Conservation (phyloP, 1,140 invertebrate species). For the Polypedilum vanderplanki region DNA sequence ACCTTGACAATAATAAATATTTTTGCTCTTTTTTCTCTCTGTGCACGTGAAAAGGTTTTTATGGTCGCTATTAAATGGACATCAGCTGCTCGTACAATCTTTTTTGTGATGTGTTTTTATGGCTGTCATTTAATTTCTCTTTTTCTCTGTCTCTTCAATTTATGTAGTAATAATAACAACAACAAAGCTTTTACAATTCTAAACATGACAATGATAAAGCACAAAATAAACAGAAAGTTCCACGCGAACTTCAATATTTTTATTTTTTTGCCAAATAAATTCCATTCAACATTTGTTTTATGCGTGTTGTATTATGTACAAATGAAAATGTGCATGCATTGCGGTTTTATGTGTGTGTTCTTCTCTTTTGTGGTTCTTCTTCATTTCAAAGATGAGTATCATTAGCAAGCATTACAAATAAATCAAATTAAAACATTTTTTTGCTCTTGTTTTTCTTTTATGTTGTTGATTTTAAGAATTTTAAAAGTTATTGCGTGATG, state of each 20-base stretch:
- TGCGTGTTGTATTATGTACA: too few species aligned
- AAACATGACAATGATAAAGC: slow-evolving; percentile 15
- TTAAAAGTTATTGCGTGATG: too few species aligned
- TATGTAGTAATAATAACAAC: too few species aligned
- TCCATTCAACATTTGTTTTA: slow-evolving; percentile 15
- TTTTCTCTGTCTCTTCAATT: too few species aligned
- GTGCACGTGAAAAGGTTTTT: slow-evolving; percentile 12
- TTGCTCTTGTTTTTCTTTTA: too few species aligned
- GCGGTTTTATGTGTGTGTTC: too few species aligned
- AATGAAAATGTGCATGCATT: too few species aligned
- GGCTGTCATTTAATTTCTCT: too few species aligned
- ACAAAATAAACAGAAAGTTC: neutral
- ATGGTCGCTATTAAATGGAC: neutral
- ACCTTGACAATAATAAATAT: too few species aligned
- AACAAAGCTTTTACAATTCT: slow-evolving; percentile 9
- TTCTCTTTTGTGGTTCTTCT: neutral
- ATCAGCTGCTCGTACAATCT: neutral
- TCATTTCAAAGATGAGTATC: neutral
- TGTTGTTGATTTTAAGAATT: too few species aligned
- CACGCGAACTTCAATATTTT: neutral
- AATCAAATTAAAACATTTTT: slow-evolving; percentile 14
- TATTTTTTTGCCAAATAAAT: neutral
- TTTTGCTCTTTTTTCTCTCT: neutral
- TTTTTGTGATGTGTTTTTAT: too few species aligned
- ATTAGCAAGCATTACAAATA: slow-evolving; percentile 21